Conservation (phyloP, 2,113 vertebrate genomes). For the Nycticorax nycticorax region DNA sequence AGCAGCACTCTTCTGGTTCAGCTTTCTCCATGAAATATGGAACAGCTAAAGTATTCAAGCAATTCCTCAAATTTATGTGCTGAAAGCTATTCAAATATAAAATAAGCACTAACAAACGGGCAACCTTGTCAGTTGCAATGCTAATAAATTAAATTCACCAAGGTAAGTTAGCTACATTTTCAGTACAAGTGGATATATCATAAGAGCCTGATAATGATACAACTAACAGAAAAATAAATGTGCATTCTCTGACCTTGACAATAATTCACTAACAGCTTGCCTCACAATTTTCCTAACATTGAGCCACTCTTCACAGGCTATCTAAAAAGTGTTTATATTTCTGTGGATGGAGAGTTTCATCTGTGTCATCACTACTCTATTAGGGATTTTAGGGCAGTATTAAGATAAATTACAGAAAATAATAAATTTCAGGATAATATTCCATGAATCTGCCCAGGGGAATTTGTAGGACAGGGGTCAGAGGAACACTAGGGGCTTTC, state of each 20-base stretch:
- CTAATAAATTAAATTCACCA: slow-evolving; percentile 80
- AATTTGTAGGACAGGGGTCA: neutral
- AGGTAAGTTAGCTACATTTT: slow-evolving; percentile 78
- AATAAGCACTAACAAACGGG: slow-evolving; percentile 77
- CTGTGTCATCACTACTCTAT: neutral
- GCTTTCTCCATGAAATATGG: slow-evolving; percentile 70
- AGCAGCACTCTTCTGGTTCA: slow-evolving; percentile 38
- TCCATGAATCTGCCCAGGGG: neutral
- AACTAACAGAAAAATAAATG: slow-evolving; percentile 74
- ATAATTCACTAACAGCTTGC: slow-evolving; percentile 73
- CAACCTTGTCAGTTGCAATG: slow-evolving; percentile 75
- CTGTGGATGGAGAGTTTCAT: neutral
- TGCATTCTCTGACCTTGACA: slow-evolving; percentile 75
- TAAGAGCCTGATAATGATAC: slow-evolving; percentile 74
- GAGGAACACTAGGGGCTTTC: neutral
- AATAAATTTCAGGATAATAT: neutral
- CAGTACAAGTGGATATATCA: slow-evolving; percentile 74
- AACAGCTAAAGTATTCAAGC: slow-evolving; percentile 70
- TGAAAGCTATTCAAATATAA: slow-evolving; percentile 79
- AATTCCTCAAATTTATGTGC: slow-evolving; percentile 77
- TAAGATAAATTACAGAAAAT: neutral
- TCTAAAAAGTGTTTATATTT: slow-evolving; percentile 33
- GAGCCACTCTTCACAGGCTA: slow-evolving; percentile 27
- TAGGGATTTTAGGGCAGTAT: neutral
- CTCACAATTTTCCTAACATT: slow-evolving; percentile 53